These are phyloP conservation scores for Tachystola acroxantha DNA, from an alignment of 2,888 invertebrate species.

Conservation along the genomic window DNA sequence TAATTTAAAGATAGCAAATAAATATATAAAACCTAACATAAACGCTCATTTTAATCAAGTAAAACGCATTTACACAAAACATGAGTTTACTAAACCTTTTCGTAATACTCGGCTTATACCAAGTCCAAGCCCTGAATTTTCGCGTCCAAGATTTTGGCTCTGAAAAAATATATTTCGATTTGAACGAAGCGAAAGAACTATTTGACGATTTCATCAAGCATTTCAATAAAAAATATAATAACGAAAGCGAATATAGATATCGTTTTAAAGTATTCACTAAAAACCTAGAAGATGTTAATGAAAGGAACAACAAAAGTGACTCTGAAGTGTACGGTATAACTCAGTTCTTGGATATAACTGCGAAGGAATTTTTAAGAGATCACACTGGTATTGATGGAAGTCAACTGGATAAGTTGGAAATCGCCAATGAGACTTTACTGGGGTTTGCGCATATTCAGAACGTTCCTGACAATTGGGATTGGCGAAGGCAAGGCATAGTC, in stretches of 20 bases:
- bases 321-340: conserved; percentile 6
- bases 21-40: too few species aligned
- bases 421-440: neutral
- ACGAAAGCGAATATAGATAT: neutral
- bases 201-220: conserved; percentile 2
- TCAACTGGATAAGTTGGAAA: neutral
- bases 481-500: neutral
- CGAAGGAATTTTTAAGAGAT: conserved; percentile 2
- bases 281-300: conserved; percentile 3
- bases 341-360: conserved; percentile 1
- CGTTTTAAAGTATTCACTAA: conserved; percentile 4
- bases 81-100: neutral
- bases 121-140: neutral
- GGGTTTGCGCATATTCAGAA: neutral
- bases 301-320: neutral
- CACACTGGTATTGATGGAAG: conserved; percentile 3
- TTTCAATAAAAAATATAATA: neutral
- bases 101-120: neutral
- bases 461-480: neutral
- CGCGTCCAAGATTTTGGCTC: neutral
- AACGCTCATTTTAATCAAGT: too few species aligned
- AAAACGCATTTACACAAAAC: neutral
- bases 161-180: neutral
- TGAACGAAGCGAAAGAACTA: neutral
- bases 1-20: too few species aligned